Percentiles rank a stretch among this genome's conserved stretches.
Evolutionary conservation across 2,797 vertebrate genomes (phyloP).

Genomic region (Myotis planiceps): DNA sequence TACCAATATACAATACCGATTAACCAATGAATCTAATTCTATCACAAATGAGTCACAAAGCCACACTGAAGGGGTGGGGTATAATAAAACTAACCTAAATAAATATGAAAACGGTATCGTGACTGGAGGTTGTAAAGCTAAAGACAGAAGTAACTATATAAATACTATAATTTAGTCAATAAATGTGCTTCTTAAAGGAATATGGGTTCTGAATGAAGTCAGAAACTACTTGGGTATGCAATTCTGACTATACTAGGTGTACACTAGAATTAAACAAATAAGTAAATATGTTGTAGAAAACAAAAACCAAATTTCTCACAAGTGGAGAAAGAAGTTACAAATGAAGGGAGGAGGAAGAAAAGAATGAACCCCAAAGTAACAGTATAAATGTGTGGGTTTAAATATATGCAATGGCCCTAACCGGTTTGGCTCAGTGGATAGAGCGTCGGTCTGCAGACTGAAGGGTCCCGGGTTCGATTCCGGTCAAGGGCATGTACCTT

Average conservation of each 20-base stretch:
- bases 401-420: background rate
- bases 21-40: background rate
- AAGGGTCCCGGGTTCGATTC: no score
- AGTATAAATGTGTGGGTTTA: background rate
- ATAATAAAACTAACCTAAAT: constrained; percentile 26
- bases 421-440: no score
- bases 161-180: background rate
- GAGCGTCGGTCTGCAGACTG: no score
- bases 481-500: no score
- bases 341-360: background rate
- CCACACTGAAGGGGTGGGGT: background rate
- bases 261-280: background rate
- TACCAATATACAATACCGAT: background rate
- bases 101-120: background rate
- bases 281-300: background rate
- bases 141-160: background rate
- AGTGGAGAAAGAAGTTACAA: background rate
- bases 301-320: background rate
- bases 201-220: background rate
- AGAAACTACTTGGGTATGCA: background rate
- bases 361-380: background rate
- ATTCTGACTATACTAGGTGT: background rate
- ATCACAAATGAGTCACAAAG: constrained; percentile 5
- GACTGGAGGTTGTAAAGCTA: background rate
- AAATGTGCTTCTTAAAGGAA: background rate